Conservation (phyloP, 2,888 invertebrate genomes). For the Plagodis pulveraria region DNA sequence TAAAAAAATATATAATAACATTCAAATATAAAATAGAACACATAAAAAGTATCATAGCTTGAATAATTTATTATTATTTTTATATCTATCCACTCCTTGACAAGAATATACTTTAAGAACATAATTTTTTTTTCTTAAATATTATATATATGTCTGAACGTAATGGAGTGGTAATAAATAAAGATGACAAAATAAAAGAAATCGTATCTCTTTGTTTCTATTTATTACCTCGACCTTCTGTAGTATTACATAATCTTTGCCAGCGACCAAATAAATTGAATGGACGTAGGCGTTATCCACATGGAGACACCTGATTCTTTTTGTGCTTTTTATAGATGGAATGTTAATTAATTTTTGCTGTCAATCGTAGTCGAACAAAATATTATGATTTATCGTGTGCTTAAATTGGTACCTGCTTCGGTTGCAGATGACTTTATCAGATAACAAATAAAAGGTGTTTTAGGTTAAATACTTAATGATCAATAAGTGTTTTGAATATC, state of each 20-base stretch:
- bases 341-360: slow-evolving; percentile 83
- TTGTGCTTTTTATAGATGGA: slow-evolving; percentile 73
- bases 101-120: no score
- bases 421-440: slow-evolving; percentile 40
- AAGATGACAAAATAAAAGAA: no score
- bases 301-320: slow-evolving; percentile 75
- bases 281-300: slow-evolving; percentile 73
- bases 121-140: no score
- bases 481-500: no score
- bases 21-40: no score
- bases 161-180: no score
- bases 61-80: no score
- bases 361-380: slow-evolving; percentile 78
- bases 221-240: slow-evolving; percentile 8
- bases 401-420: slow-evolving; percentile 51
- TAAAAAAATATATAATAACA: no score
- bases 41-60: no score
- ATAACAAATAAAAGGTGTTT: slow-evolving; percentile 38
- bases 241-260: slow-evolving; percentile 57
- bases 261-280: slow-evolving; percentile 72
- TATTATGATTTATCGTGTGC: slow-evolving; percentile 76
- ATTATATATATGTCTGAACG: no score
- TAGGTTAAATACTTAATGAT: slow-evolving; percentile 8
- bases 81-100: no score
- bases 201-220: no score